phyloP scores from a whole-genome alignment of 2,113 vertebrate species.

The Paradoxurus hermaphroditus region DNA sequence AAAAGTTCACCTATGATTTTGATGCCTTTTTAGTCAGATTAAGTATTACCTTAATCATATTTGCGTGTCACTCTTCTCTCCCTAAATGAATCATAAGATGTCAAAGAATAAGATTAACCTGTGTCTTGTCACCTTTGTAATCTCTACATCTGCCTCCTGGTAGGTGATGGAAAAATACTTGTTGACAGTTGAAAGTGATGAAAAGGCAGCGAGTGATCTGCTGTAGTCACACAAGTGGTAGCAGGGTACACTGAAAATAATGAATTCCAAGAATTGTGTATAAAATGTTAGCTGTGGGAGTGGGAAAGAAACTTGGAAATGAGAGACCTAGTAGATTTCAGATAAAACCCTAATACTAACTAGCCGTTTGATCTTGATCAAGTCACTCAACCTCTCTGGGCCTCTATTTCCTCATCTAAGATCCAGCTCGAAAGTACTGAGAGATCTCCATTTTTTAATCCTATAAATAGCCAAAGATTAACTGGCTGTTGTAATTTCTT shows the following conservation, averaged over 20 bases:
- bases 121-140: background rate
- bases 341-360: background rate
- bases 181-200: conserved; percentile 2
- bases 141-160: background rate
- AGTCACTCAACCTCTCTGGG: background rate
- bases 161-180: background rate
- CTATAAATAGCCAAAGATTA: background rate
- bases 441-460: background rate
- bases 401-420: background rate
- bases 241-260: background rate
- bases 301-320: background rate
- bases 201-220: background rate
- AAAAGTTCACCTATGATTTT: background rate
- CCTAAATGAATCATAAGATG: background rate
- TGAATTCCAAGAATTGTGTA: background rate
- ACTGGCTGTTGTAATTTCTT: background rate
- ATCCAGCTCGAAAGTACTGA: background rate
- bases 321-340: background rate
- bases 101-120: background rate
- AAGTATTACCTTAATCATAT: background rate
- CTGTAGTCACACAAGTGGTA: background rate
- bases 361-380: background rate
- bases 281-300: background rate
- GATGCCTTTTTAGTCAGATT: background rate
- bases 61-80: background rate